Evolutionary conservation across 2,888 invertebrate species (phyloP), one percentile per base, ranked within the genome.

Genomic region (Megamerina dolium): DNA sequence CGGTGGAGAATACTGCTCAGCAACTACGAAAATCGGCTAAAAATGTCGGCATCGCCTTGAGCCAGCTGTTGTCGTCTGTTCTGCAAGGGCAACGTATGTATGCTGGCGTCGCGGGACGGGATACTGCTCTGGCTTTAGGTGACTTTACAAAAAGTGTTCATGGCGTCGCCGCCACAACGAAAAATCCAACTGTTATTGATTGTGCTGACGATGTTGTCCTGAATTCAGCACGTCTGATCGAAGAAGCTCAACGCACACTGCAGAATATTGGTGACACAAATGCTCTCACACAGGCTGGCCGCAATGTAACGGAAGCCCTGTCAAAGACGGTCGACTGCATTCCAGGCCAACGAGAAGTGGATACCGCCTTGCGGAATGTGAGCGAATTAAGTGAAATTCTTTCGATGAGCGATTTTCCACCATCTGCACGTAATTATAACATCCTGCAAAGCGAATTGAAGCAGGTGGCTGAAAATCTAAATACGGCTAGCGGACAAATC

Each of bases 311-410:
- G 0, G 64, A 80, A 70, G 78, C 85, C 3, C 59, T 80, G 8
- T 77, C 79, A 6, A 75, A 74, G 30, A 77, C 79, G 0, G 81
- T 95, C 40, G 85, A 86, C 53, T 89, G 90, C 50, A 78, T 96
- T 32, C 95, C 96, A 0, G 93, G 94, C 0, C 93, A 95, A 67
- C 82, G 85, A 41, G 94, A 95, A 64, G 85, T 97, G n/a, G 95
- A 96, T 64, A 80, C 83, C 16, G 90, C 91, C 0, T 81, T 93
- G 55, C 81, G 83, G 50, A 83, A 81, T 56, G 90, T 95, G 52
- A 84, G 82, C 47, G 83, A 86, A 56, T 79, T 85, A 32, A 79
- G 83, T 37, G 81, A 86, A 56, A 79, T 83, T 10, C 75, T 92
- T 16, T 80, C 82, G 52, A 77, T 77, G 67, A 81, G 81, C 30